Percentiles rank a stretch among this genome's conserved stretches.
phyloP scores from a whole-genome alignment of 2,113 vertebrate genomes.

The Corythaeola cristata region DNA sequence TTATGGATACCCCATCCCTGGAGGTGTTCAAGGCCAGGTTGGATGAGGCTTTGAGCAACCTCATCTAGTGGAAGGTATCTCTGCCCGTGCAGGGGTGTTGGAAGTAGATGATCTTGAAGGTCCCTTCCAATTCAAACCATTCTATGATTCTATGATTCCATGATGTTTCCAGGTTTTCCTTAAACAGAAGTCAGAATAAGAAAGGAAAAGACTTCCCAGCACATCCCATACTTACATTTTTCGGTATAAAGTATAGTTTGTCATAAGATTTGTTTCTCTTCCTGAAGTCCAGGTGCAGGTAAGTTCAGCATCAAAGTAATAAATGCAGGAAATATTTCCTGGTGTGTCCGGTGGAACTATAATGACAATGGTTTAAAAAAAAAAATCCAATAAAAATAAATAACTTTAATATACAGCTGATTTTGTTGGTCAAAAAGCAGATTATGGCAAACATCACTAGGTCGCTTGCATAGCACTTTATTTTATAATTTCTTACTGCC shows the following conservation, averaged over 20 bases:
- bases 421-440: background rate
- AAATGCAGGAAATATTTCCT: slow-evolving; percentile 75
- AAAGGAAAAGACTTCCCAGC: background rate
- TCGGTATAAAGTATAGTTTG: slow-evolving; percentile 45
- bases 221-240: slow-evolving; percentile 63
- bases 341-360: slow-evolving; percentile 69
- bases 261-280: slow-evolving; percentile 5
- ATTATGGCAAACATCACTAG: background rate
- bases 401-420: background rate
- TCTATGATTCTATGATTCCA: too few relatives aligned
- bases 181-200: background rate
- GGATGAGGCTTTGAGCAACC: too few relatives aligned
- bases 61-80: too few relatives aligned
- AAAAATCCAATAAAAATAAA: background rate
- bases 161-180: background rate
- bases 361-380: background rate
- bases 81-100: too few relatives aligned
- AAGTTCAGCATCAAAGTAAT: slow-evolving; percentile 29
- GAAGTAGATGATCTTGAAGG: too few relatives aligned
- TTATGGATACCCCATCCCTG: too few relatives aligned
- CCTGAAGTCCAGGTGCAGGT: slow-evolving; percentile 74
- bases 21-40: too few relatives aligned
- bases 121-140: too few relatives aligned
- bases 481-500: background rate
- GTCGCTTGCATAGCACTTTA: background rate